phyloP scores from a whole-genome alignment of 2,888 invertebrate genomes.

The Zelleria hepariella region DNA sequence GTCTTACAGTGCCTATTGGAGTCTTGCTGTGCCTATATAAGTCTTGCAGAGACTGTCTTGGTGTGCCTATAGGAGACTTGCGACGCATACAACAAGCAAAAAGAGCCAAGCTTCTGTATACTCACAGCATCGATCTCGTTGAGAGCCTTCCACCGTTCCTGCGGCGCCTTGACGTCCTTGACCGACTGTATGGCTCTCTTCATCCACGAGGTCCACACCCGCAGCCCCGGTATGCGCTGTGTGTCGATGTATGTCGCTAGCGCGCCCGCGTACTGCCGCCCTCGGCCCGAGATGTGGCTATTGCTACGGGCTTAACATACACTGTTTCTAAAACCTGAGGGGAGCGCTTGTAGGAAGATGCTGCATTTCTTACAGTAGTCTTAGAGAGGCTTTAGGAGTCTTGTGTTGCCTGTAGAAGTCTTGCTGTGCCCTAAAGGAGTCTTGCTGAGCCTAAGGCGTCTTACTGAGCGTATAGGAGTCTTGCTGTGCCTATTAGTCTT shows the following conservation, averaged over 20 bases:
- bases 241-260: slow-evolving; percentile 86
- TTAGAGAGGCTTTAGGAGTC: too few relatives aligned
- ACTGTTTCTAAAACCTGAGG: too few relatives aligned
- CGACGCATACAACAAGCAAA: too few relatives aligned
- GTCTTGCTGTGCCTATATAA: background rate
- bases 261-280: slow-evolving; percentile 83
- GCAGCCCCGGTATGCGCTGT: slow-evolving; percentile 82
- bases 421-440: too few relatives aligned
- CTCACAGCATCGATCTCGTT: slow-evolving; percentile 97
- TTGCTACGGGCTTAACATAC: background rate
- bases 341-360: background rate
- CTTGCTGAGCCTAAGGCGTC: too few relatives aligned
- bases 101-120: too few relatives aligned
- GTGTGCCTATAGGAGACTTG: too few relatives aligned
- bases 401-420: background rate
- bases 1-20: background rate
- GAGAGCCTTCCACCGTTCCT: slow-evolving; percentile 98
- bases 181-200: slow-evolving; percentile 97
- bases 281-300: slow-evolving; percentile 81
- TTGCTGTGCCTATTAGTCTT: too few relatives aligned
- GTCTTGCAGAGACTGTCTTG: background rate
- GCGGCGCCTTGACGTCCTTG: slow-evolving; percentile 88
- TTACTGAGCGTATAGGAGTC: too few relatives aligned
- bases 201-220: slow-evolving; percentile 99
- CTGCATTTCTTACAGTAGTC: too few relatives aligned